Percentiles rank a stretch among this genome's conserved stretches.
Conservation (phyloP, 2,888 invertebrate genomes). For the Xestia c-nigrum region DNA sequence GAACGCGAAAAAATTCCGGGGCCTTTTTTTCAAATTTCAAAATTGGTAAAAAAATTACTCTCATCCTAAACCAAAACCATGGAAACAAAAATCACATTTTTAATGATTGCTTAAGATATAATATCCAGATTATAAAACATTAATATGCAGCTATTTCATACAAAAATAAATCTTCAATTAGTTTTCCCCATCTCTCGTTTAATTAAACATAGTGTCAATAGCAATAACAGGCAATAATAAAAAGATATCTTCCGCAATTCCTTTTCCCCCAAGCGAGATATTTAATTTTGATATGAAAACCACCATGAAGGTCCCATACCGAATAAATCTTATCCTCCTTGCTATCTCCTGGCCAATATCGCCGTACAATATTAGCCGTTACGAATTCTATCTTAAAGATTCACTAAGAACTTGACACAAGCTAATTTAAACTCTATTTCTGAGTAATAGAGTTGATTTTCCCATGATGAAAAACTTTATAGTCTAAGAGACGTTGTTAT, state of each 20-base stretch:
- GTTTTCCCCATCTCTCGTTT: constrained; percentile 39
- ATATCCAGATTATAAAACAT: neutral
- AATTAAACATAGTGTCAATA: constrained; percentile 66
- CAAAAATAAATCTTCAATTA: constrained; percentile 26
- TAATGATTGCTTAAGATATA: no score
- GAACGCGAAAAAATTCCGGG: no score
- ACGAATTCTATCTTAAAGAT: constrained; percentile 84
- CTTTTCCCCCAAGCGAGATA: constrained; percentile 77
- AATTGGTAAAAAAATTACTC: no score
- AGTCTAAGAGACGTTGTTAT: constrained; percentile 52
- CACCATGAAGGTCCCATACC: constrained; percentile 82
- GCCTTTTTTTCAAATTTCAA: no score
- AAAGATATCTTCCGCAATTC: constrained; percentile 73
- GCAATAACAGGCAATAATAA: constrained; percentile 57
- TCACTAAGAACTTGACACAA: constrained; percentile 72
- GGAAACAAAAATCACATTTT: no score
- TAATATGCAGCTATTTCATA: neutral
- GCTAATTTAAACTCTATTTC: constrained; percentile 59
- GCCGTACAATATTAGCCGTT: constrained; percentile 88
- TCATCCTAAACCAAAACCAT: no score
- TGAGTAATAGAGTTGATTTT: neutral
- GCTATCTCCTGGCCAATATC: constrained; percentile 87
- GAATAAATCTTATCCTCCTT: constrained; percentile 87
- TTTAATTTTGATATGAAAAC: constrained; percentile 89
- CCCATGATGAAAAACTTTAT: neutral